A percentile compares a stretch with the other conserved stretches of the same genome.
Conservation (phyloP, 2,113 vertebrate genomes). For the Climacteris rufus region DNA sequence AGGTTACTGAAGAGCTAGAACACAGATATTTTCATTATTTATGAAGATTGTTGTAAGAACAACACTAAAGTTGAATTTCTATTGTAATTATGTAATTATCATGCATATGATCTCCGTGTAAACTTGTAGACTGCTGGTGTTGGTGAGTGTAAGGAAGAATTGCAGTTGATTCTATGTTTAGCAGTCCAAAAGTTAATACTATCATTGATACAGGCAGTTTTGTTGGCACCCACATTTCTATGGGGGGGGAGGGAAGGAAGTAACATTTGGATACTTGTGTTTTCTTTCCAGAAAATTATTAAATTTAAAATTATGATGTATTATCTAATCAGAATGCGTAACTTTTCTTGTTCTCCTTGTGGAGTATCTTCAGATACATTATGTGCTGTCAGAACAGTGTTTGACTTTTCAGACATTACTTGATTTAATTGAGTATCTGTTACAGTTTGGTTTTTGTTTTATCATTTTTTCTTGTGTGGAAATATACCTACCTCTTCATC, state of each 20-base stretch:
- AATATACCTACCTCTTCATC: conserved; percentile 80
- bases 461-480: conserved; percentile 61
- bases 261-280: conserved; percentile 59
- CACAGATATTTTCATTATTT: conserved; percentile 74
- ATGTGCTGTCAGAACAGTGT: conserved; percentile 59
- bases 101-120: conserved; percentile 69
- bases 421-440: conserved; percentile 69
- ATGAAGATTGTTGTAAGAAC: conserved; percentile 77
- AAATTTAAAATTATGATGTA: conserved; percentile 59
- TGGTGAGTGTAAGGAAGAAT: conserved; percentile 71
- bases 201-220: conserved; percentile 52
- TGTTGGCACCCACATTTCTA: conserved; percentile 66
- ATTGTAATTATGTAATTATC: conserved; percentile 73
- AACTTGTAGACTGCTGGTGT: conserved; percentile 74
- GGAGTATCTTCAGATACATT: conserved; percentile 39
- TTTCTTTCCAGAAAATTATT: conserved; percentile 61
- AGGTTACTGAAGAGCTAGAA: conserved; percentile 71
- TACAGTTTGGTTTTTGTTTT: conserved; percentile 19
- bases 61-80: conserved; percentile 69
- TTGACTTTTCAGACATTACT: conserved; percentile 67
- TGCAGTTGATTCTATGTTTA: conserved; percentile 60
- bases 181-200: conserved; percentile 58
- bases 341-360: conserved; percentile 54
- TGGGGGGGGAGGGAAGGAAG: conserved; percentile 28
- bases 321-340: conserved; percentile 61